phyloP scores from a whole-genome alignment of 23 tunicate species.

The Trididemnum miniatum region DNA sequence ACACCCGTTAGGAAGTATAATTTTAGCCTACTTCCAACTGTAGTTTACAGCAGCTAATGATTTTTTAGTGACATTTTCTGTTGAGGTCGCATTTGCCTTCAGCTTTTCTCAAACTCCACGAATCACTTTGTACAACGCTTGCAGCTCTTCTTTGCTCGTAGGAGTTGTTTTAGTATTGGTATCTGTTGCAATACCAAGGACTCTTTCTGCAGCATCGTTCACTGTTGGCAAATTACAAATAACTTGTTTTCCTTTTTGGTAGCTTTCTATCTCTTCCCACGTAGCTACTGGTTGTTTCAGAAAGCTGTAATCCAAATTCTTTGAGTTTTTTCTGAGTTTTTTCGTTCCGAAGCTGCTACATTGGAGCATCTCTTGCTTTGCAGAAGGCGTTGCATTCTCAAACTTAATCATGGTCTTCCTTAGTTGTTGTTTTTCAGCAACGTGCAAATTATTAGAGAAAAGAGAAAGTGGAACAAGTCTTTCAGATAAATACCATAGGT shows the following conservation, averaged over 20 bases:
- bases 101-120: slow-evolving; percentile 12
- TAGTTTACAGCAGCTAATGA: neutral
- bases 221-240: neutral
- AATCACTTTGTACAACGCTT: neutral
- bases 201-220: slow-evolving; percentile 12
- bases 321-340: neutral
- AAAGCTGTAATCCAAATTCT: neutral
- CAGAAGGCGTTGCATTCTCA: neutral
- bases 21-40: neutral
- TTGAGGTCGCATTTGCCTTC: neutral
- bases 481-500: slow-evolving; percentile 7
- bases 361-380: neutral
- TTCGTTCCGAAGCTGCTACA: neutral
- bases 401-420: neutral
- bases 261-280: neutral
- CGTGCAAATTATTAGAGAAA: neutral
- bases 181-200: slow-evolving; percentile 5
- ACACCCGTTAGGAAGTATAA: no score
- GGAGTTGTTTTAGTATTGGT: neutral
- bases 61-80: neutral
- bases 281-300: neutral
- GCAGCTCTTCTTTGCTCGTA: neutral
- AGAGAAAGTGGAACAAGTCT: slow-evolving; percentile 2
- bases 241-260: neutral
- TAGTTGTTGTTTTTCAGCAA: neutral